A percentile compares a stretch with the other conserved stretches of the same genome.
Conservation (phyloP, 1,140 invertebrate species). For the Lordiphosa clarofinis region DNA sequence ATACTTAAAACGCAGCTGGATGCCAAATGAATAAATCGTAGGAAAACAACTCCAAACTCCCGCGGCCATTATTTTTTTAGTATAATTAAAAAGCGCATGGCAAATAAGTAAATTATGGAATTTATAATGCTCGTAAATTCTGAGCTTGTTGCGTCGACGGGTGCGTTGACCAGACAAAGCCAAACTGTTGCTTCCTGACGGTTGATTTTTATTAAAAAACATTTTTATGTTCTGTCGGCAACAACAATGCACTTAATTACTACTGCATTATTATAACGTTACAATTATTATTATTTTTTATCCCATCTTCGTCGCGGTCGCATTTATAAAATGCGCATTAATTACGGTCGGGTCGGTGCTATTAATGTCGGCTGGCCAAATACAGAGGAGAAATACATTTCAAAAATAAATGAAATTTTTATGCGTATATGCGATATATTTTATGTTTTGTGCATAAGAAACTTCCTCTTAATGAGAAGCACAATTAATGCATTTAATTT, state of each 20-base stretch:
- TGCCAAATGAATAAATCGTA: neutral
- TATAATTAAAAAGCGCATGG: constrained; percentile 44
- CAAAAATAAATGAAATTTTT: constrained; percentile 53
- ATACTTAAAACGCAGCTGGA: neutral
- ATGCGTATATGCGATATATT: constrained; percentile 35
- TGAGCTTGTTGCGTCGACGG: constrained; percentile 23
- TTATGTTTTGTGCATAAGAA: constrained; percentile 51
- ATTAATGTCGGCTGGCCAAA: constrained; percentile 43
- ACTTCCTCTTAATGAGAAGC: constrained; percentile 39
- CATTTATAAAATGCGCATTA: constrained; percentile 52
- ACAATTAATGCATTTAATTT: constrained; percentile 47
- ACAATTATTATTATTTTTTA: constrained; percentile 56
- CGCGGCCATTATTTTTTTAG: constrained; percentile 26
- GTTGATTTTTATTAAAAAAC: constrained; percentile 25
- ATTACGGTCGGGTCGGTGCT: constrained; percentile 42
- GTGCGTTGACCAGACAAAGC: constrained; percentile 18
- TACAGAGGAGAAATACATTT: constrained; percentile 27
- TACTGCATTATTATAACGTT: constrained; percentile 54
- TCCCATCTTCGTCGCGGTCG: constrained; percentile 13
- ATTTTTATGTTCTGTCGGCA: constrained; percentile 4
- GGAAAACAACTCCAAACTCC: constrained; percentile 7
- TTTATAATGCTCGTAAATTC: constrained; percentile 43
- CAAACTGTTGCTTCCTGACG: constrained; percentile 46
- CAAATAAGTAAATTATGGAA: constrained; percentile 50
- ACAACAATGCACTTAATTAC: constrained; percentile 49